Evolutionary conservation across 2,888 invertebrate species (phyloP).

Genomic region (Pristionchus arcanus): DNA sequence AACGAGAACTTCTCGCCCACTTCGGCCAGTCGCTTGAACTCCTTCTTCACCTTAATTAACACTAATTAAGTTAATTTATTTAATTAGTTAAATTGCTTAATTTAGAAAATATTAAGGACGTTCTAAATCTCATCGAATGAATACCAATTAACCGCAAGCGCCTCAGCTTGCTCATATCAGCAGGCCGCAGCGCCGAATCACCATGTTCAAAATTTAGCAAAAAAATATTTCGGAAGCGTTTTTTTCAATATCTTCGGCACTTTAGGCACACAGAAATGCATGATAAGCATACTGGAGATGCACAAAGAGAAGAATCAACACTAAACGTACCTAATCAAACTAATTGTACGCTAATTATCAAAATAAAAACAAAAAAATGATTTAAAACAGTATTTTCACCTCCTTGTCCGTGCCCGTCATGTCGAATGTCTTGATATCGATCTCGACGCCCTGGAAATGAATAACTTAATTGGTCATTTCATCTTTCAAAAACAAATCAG

Average conservation of each 20-base stretch:
- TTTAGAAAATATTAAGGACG: too few species aligned
- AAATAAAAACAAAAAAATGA: background rate
- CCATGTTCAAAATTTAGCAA: too few species aligned
- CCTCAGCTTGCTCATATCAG: too few species aligned
- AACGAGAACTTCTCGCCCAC: slow-evolving; percentile 21
- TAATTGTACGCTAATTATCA: background rate
- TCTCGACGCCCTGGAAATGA: slow-evolving; percentile 35
- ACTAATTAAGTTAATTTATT: background rate
- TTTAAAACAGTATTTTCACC: background rate
- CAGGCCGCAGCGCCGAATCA: too few species aligned
- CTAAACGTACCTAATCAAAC: background rate
- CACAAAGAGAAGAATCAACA: too few species aligned
- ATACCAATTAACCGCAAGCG: too few species aligned
- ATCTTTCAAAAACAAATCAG: background rate
- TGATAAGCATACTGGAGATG: too few species aligned
- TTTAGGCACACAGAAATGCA: too few species aligned
- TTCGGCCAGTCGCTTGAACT: slow-evolving; percentile 45
- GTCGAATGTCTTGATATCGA: slow-evolving; percentile 37
- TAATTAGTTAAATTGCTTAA: background rate
- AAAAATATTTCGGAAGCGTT: too few species aligned
- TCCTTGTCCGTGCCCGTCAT: slow-evolving; percentile 12
- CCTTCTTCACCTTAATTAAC: background rate
- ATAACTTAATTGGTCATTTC: background rate
- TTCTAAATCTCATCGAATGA: too few species aligned
- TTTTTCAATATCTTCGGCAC: too few species aligned